A percentile compares a stretch with the other conserved stretches of the same genome.
Conservation (phyloP, 2,888 invertebrate genomes). For the Standfussiana lucernea region DNA sequence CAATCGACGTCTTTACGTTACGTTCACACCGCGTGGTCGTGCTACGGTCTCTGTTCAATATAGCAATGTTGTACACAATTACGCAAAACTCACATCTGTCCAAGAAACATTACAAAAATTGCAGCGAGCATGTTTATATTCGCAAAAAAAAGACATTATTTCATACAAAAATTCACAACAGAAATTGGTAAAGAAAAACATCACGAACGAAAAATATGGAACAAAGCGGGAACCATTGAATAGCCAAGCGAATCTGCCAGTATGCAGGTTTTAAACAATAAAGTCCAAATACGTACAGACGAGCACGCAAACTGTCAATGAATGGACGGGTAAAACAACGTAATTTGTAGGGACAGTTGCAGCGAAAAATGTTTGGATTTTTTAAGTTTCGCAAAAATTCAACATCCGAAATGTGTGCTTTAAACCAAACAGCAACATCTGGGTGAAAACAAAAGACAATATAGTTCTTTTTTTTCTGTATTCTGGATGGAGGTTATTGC, state of each 20-base stretch:
- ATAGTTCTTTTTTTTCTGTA: background rate
- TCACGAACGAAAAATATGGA: constrained; percentile 53
- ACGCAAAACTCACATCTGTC: background rate
- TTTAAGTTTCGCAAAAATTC: background rate
- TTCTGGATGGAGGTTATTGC: background rate
- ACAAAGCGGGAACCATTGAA: constrained; percentile 42
- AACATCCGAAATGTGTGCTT: background rate
- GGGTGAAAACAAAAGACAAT: background rate
- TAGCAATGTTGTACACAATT: background rate
- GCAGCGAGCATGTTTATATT: background rate
- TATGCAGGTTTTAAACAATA: constrained; percentile 56
- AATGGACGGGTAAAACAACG: constrained; percentile 54
- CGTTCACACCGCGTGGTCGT: no score
- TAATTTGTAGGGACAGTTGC: constrained; percentile 49
- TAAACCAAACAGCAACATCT: background rate
- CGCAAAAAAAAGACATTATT: constrained; percentile 16
- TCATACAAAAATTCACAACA: constrained; percentile 6
- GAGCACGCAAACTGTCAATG: constrained; percentile 54
- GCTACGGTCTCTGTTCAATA: no score
- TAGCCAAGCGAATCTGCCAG: constrained; percentile 51
- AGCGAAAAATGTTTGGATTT: constrained; percentile 23
- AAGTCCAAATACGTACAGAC: constrained; percentile 39
- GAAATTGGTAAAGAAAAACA: constrained; percentile 34
- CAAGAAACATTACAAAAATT: background rate
- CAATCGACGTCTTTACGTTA: no score